phyloP scores from a whole-genome alignment of 2,888 invertebrate genomes.

The Nowickia ferox region DNA sequence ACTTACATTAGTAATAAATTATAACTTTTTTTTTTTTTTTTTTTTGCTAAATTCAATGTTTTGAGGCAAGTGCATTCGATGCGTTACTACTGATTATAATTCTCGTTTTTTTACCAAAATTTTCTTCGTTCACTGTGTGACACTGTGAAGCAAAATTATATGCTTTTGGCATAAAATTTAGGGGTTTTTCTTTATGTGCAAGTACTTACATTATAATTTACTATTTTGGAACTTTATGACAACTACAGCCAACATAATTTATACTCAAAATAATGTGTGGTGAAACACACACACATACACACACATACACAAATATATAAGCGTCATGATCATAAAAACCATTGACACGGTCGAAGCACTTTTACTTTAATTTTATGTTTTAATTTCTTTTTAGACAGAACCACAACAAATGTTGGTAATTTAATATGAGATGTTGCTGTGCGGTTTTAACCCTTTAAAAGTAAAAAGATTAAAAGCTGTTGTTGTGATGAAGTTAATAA shows the following conservation, averaged over 20 bases:
- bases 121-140: neutral
- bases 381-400: constrained; percentile 38
- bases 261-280: constrained; percentile 13
- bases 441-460: constrained; percentile 23
- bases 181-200: neutral
- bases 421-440: constrained; percentile 7
- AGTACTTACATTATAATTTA: neutral
- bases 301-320: neutral
- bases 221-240: constrained; percentile 17
- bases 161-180: neutral
- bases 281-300: neutral
- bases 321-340: constrained; percentile 47
- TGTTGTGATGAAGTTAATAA: too few relatives aligned
- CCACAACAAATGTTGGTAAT: constrained; percentile 5
- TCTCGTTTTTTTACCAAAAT: neutral
- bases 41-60: too few relatives aligned
- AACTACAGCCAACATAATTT: neutral
- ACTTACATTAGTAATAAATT: too few relatives aligned
- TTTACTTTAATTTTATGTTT: constrained; percentile 67
- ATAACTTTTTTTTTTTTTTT: too few relatives aligned
- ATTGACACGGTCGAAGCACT: constrained; percentile 66
- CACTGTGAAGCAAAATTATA: neutral
- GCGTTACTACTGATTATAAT: neutral
- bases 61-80: neutral
- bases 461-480: too few relatives aligned